Base-by-base conservation (phyloP, 2,888 invertebrate species). In the Cataglyphis livida region DNA sequence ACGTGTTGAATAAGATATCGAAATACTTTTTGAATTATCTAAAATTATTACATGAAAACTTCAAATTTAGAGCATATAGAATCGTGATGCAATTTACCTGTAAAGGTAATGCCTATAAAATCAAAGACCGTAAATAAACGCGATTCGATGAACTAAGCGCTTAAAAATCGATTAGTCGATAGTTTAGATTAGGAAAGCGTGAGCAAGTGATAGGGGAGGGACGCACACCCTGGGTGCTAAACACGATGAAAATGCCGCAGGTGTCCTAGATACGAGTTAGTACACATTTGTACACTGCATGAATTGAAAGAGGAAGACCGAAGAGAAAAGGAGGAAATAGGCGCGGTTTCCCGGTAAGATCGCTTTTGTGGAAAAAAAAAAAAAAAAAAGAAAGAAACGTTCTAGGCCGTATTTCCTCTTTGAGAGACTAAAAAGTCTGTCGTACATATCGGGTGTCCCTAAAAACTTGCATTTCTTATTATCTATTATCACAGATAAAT, bases 241-340 rank as follows among this genome's bases (percentile, higher is more conserved):
- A 81, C 54, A 38, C 21, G 38, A 25, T 15, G 54, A 57, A 51
- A 48, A 82, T 62, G 71, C 83, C 71, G 78, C 83, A 83, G 89
- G 89, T 89, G 89, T 87, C 82, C 85, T 70, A 84, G 70, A 84
- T 87, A 83, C 66, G 71, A 86, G 78, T 62, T 48, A 28, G 44
- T 75, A 59, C 35, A 59, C 73, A 84, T 51, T 51, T 51, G 18
- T 88, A 82, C 84, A 82, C 83, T 32, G 3, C 9, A 51, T 51
- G 79, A 57, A 54, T 83, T 65, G 71, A 61, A 82, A 84, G 70
- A 82, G 75, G 61, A 48, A 68, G 65, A 70, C 57, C 32, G 62
- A 44, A 25, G 59, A 68, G 76, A 86, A 68, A 59, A 54, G 6
- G 48, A 62, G 66, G 35, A 84, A 83, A 83, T 76, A 76, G 88